Evolutionary conservation across 2,113 vertebrate genomes (phyloP), one percentile per base, ranked within the genome.

Genomic region (Chrysochloris asiatica): DNA sequence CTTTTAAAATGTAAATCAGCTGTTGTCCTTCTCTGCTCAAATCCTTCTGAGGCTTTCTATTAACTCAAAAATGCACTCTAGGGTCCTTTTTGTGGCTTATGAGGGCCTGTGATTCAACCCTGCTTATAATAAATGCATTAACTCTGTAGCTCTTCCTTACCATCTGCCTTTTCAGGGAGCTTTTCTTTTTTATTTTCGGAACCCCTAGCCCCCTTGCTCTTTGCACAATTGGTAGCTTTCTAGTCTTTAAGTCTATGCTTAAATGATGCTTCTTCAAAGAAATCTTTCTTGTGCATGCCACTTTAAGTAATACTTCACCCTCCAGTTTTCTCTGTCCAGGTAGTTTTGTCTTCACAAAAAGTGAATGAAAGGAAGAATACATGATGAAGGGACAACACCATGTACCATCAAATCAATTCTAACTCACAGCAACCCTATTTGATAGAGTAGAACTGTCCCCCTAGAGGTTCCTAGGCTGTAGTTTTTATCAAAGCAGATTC

Each of bases 181-280:
- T 83, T 43, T 54, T 56, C 56, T 85, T 47, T 63, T 38, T n/a
- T n/a, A n/a, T 48, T 83, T 69, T 73, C 21, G 5, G 78, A 47
- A 19, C 26, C 48, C 28, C 30, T 21, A 59, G 17, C 26, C 21
- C n/a, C 22, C 28, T 63, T 67, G 67, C 28, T 85, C 50, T 90
- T 82, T 50, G 26, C 61, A 38, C 52, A 76, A 6, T 28, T 82
- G 33, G 28, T 24, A 85, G 41, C 41, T 84, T 93, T 61, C 67
- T 88, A 2, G 33, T 67, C 48, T 85, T 65, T 48, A 88, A 81
- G 54, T 77, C 30, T 86, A 54, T 86, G 30, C 50, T 83, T 77
- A 90, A 92, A 54, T 77, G 36, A 28, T 63, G 10, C 41, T 10
- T 61, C 47, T 82, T 94, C 52, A 65, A 48, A 83, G 45, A 84